Percentiles rank a stretch among this genome's conserved stretches.
phyloP scores from a whole-genome alignment of 2,888 invertebrate genomes.

The Drosophila mercatorum region DNA sequence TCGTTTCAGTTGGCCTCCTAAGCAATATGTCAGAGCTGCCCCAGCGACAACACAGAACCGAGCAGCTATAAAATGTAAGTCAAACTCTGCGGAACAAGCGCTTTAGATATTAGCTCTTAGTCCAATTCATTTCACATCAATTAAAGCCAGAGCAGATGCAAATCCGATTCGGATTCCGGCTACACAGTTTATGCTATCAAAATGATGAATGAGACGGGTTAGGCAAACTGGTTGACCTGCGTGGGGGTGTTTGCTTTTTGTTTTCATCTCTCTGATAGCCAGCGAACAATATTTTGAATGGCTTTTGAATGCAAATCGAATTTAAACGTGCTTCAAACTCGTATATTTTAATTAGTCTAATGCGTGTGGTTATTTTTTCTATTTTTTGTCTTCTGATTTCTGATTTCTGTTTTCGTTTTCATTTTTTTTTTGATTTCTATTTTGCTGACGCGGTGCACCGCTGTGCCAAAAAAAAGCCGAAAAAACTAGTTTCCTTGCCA shows the following conservation, averaged over 20 bases:
- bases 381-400: neutral
- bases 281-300: slow-evolving; percentile 48
- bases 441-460: slow-evolving; percentile 49
- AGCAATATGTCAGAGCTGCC: slow-evolving; percentile 67
- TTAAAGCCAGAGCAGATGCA: slow-evolving; percentile 21
- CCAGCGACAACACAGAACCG: slow-evolving; percentile 20
- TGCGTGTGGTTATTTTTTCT: slow-evolving; percentile 47
- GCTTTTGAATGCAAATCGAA: slow-evolving; percentile 74
- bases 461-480: slow-evolving; percentile 25
- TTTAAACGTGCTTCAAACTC: slow-evolving; percentile 51
- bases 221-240: slow-evolving; percentile 66
- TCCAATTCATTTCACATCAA: slow-evolving; percentile 65
- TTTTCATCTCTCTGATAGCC: slow-evolving; percentile 20
- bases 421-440: slow-evolving; percentile 72
- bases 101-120: slow-evolving; percentile 21
- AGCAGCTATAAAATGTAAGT: slow-evolving; percentile 66
- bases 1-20: slow-evolving; percentile 57
- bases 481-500: slow-evolving; percentile 44
- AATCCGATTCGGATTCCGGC: slow-evolving; percentile 36
- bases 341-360: slow-evolving; percentile 76
- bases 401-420: slow-evolving; percentile 17
- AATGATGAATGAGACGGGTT: slow-evolving; percentile 70
- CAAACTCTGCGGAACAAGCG: slow-evolving; percentile 16
- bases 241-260: slow-evolving; percentile 46
- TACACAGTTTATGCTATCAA: slow-evolving; percentile 54